Evolutionary conservation across 2,888 invertebrate genomes (phyloP).

Genomic region (Mesoligia furuncula): DNA sequence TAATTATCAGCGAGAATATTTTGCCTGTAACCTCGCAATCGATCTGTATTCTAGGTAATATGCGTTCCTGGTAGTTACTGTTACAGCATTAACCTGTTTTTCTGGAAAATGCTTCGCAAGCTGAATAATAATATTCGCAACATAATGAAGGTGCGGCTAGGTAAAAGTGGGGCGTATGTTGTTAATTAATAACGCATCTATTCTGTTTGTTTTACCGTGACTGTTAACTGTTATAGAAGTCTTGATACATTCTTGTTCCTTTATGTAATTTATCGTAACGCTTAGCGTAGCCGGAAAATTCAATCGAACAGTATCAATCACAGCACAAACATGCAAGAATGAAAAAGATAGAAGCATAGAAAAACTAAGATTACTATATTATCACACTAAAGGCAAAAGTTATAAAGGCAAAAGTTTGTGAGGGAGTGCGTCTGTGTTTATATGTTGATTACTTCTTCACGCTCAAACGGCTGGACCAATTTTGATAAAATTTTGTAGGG

Average conservation of each 20-base stretch:
- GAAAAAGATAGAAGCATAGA: background rate
- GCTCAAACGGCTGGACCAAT: too few relatives aligned
- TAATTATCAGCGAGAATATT: conserved; percentile 38
- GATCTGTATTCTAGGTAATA: conserved; percentile 34
- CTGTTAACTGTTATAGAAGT: background rate
- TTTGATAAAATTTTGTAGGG: too few relatives aligned
- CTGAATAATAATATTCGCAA: conserved; percentile 1
- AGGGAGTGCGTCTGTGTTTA: too few relatives aligned
- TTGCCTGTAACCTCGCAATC: conserved; percentile 22
- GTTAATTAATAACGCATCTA: conserved; percentile 20
- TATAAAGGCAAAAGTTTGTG: too few relatives aligned
- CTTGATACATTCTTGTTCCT: background rate
- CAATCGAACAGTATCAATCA: background rate
- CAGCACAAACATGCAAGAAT: background rate
- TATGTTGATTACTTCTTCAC: too few relatives aligned
- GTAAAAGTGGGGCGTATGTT: conserved; percentile 19
- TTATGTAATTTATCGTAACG: background rate
- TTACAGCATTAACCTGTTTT: background rate
- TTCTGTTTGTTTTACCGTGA: background rate
- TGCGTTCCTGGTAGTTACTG: background rate
- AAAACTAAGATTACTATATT: background rate
- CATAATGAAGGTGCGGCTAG: conserved; percentile 7
- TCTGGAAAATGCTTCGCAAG: background rate
- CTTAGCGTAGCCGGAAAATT: background rate
- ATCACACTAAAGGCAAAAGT: too few relatives aligned